phyloP scores from a whole-genome alignment of 2,113 vertebrate species.

The Trichechus manatus region DNA sequence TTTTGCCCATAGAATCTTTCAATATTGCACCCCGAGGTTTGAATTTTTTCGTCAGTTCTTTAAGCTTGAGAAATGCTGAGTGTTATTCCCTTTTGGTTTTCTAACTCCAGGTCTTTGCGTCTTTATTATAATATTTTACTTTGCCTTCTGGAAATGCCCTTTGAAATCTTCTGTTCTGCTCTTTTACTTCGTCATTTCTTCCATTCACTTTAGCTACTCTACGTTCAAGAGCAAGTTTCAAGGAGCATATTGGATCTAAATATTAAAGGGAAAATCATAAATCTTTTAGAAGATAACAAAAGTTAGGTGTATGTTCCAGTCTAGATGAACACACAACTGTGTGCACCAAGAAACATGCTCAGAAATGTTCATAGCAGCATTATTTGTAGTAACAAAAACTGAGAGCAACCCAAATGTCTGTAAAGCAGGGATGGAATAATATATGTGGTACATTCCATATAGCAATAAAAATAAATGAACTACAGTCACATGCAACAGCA shows the following conservation, averaged over 20 bases:
- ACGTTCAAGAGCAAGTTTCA: neutral
- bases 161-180: too few species aligned
- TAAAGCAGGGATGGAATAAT: neutral
- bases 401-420: neutral
- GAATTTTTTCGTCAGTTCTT: too few species aligned
- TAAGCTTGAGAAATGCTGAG: too few species aligned
- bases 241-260: neutral
- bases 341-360: neutral
- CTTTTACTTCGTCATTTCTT: too few species aligned
- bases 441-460: neutral
- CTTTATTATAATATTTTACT: too few species aligned
- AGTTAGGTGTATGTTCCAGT: neutral
- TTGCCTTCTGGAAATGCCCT: too few species aligned
- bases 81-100: too few species aligned
- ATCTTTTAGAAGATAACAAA: too few species aligned
- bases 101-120: too few species aligned
- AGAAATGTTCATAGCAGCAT: neutral
- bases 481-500: neutral
- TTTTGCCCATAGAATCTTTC: too few species aligned
- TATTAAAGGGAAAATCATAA: neutral
- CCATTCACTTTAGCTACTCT: too few species aligned
- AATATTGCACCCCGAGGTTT: too few species aligned
- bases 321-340: neutral
- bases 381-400: neutral
- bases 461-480: neutral